Conservation (phyloP, 2,888 invertebrate species). For the Andrena haemorrhoa region DNA sequence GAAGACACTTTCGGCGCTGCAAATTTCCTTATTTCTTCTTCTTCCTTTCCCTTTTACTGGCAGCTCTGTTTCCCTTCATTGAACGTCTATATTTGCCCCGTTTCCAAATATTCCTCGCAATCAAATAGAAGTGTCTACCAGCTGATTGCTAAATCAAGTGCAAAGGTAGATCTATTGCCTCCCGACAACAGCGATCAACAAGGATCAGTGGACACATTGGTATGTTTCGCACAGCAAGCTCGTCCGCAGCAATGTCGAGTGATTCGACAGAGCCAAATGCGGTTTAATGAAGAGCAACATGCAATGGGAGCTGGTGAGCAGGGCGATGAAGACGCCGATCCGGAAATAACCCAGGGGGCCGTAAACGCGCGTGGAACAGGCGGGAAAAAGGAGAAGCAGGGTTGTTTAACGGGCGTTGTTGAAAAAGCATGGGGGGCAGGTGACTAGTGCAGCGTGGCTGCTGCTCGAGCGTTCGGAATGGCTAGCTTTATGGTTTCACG, state of each 20-base stretch:
- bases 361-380: constrained; percentile 69
- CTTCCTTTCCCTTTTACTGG: not conserved
- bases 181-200: not conserved
- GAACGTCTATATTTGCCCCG: too few relatives aligned
- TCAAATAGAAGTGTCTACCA: too few relatives aligned
- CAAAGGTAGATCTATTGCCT: not conserved
- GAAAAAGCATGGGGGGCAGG: constrained; percentile 64
- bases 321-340: constrained; percentile 69
- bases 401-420: constrained; percentile 49
- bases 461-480: constrained; percentile 29
- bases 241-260: constrained; percentile 4
- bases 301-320: constrained; percentile 42
- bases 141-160: too few relatives aligned
- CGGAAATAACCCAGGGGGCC: constrained; percentile 75
- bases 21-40: not conserved
- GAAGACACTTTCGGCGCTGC: not conserved
- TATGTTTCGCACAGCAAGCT: not conserved
- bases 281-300: constrained; percentile 40
- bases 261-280: not conserved
- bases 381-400: constrained; percentile 42
- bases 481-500: constrained; percentile 57
- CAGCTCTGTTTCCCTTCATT: too few relatives aligned
- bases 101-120: too few relatives aligned
- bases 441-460: constrained; percentile 48
- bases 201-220: not conserved